Conservation (phyloP, 2,113 vertebrate genomes). For the Muntiacus muntjak region DNA sequence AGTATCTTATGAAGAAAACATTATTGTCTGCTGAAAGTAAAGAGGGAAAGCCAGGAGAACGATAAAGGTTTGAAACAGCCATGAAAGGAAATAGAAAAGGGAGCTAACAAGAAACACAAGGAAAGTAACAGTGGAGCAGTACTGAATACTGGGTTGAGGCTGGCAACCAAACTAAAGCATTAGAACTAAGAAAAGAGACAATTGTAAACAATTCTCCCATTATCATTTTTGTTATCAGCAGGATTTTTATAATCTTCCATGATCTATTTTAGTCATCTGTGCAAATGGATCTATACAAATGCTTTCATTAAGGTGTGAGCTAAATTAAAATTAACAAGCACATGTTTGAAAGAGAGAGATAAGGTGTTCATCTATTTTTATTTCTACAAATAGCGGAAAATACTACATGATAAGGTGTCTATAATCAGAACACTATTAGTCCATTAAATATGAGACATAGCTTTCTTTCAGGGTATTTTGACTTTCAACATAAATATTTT, state of each 20-base stretch:
- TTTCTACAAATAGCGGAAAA: background rate
- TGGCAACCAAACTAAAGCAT: background rate
- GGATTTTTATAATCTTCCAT: background rate
- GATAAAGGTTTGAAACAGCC: background rate
- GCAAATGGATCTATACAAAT: background rate
- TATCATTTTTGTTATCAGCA: background rate
- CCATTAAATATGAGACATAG: constrained; percentile 44
- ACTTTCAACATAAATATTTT: constrained; percentile 64
- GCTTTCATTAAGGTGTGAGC: background rate
- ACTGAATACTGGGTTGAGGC: background rate
- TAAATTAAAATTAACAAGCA: constrained; percentile 11
- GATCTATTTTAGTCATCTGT: background rate
- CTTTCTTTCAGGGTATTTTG: constrained; percentile 50
- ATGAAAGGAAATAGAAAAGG: background rate
- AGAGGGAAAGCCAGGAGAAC: background rate
- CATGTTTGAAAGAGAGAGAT: background rate
- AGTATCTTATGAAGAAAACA: background rate
- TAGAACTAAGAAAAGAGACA: background rate
- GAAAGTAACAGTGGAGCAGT: background rate
- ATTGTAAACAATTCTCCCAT: background rate
- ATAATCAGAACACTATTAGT: constrained; percentile 13
- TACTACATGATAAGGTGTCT: background rate
- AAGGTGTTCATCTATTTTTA: background rate
- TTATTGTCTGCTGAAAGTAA: background rate
- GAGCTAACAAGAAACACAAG: background rate